phyloP scores from a whole-genome alignment of 2,888 invertebrate species.

The Yponomeuta cagnagella region DNA sequence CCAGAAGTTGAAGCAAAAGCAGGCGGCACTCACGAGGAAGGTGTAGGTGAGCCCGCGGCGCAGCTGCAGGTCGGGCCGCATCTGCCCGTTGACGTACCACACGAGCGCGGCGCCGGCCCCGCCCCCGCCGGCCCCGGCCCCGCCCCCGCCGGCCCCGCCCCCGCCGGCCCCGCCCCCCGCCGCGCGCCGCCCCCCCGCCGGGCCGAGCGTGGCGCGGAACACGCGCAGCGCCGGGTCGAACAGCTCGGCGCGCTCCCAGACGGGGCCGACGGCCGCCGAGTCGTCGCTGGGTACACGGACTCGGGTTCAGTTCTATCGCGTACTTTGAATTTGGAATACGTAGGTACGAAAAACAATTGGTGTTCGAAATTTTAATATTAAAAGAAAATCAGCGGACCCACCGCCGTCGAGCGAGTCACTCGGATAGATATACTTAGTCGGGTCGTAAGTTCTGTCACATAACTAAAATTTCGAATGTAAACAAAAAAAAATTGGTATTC shows the following conservation, averaged over 20 bases:
- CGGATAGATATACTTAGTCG: no score
- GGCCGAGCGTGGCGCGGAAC: constrained; percentile 88
- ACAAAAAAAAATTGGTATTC: no score
- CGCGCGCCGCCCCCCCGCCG: constrained; percentile 86
- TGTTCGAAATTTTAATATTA: no score
- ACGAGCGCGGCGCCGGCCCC: constrained; percentile 82
- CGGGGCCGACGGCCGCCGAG: constrained; percentile 17
- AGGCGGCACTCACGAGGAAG: constrained; percentile 53
- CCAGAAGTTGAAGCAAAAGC: no score
- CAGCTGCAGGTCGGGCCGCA: constrained; percentile 91
- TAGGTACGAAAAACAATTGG: no score
- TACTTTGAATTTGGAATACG: no score
- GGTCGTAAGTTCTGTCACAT: no score
- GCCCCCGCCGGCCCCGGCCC: constrained; percentile 79
- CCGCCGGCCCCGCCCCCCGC: constrained; percentile 82
- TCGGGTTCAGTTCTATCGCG: no score
- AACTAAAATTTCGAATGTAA: no score
- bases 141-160: no score
- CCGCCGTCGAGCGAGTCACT: no score
- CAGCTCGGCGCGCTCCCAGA: constrained; percentile 80
- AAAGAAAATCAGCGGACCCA: no score
- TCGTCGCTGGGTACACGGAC: not conserved
- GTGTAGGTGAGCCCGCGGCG: constrained; percentile 89
- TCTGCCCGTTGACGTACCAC: constrained; percentile 95
- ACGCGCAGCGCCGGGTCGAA: constrained; percentile 83